phyloP scores from a whole-genome alignment of 1,140 invertebrate genomes.

The Drosophila ohnishii region DNA sequence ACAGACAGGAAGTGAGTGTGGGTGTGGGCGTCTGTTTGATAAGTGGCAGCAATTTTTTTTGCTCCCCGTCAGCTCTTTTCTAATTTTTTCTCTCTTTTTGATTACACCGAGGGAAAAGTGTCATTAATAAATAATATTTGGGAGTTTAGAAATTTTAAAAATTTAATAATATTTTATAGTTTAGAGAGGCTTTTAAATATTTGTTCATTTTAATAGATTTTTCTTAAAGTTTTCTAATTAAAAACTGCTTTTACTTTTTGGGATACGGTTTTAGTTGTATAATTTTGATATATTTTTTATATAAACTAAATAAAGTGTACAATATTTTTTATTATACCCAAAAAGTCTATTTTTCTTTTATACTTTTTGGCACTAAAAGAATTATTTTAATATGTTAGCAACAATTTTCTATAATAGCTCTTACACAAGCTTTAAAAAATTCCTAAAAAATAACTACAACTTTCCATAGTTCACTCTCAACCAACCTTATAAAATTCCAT shows the following conservation, averaged over 20 bases:
- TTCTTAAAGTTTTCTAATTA: too few species aligned
- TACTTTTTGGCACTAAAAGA: too few species aligned
- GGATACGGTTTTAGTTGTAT: too few species aligned
- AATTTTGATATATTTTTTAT: too few species aligned
- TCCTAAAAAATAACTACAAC: neutral
- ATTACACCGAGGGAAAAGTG: constrained; percentile 11
- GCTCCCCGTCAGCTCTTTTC: constrained; percentile 39
- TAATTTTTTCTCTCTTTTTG: constrained; percentile 23
- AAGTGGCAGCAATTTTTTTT: constrained; percentile 80
- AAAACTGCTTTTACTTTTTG: too few species aligned
- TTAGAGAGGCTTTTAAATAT: neutral
- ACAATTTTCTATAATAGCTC: too few species aligned
- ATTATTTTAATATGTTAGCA: too few species aligned
- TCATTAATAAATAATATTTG: neutral
- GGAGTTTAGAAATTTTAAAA: neutral
- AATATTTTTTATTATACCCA: too few species aligned
- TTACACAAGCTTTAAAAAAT: neutral
- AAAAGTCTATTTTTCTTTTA: too few species aligned
- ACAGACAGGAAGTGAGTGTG: constrained; percentile 61
- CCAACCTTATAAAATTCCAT: neutral
- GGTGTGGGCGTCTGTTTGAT: constrained; percentile 77
- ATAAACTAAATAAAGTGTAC: too few species aligned
- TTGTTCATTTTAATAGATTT: neutral
- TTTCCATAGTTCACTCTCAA: too few species aligned
- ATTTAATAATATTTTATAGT: too few species aligned